Percentiles rank a stretch among this genome's conserved stretches.
Evolutionary conservation across 2,888 invertebrate species (phyloP).

Genomic region (Leptopterna dolabrata): DNA sequence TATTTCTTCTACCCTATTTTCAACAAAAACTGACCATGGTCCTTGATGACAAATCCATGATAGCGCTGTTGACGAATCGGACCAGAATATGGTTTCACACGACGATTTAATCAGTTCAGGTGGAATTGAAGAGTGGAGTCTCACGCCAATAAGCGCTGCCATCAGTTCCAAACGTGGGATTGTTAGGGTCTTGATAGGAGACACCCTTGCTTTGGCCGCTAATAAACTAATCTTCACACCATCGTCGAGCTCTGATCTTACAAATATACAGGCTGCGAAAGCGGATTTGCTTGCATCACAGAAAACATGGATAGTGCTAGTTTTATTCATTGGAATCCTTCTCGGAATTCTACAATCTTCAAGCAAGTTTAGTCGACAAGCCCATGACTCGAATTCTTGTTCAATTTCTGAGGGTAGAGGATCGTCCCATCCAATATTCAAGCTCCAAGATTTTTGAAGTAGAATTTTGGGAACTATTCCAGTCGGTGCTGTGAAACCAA

Average conservation of each 20-base stretch:
- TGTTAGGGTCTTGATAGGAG: conserved; percentile 56
- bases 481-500: neutral
- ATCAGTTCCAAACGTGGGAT: neutral
- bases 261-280: neutral
- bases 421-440: neutral
- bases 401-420: neutral
- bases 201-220: conserved; percentile 17
- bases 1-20: too few species aligned
- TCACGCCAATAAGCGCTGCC: neutral
- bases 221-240: conserved; percentile 17
- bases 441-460: neutral
- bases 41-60: too few species aligned
- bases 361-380: neutral
- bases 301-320: conserved; percentile 3
- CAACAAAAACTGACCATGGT: too few species aligned
- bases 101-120: conserved; percentile 63
- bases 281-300: neutral
- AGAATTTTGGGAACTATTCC: neutral
- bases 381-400: neutral
- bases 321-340: neutral
- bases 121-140: too few species aligned
- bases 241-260: neutral
- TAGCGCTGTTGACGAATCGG: too few species aligned
- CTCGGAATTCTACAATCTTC: neutral
- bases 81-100: too few species aligned